A percentile compares a stretch with the other conserved stretches of the same genome.
phyloP scores from a whole-genome alignment of 2,888 invertebrate genomes.

The Lepidocyrtoides sp. region DNA sequence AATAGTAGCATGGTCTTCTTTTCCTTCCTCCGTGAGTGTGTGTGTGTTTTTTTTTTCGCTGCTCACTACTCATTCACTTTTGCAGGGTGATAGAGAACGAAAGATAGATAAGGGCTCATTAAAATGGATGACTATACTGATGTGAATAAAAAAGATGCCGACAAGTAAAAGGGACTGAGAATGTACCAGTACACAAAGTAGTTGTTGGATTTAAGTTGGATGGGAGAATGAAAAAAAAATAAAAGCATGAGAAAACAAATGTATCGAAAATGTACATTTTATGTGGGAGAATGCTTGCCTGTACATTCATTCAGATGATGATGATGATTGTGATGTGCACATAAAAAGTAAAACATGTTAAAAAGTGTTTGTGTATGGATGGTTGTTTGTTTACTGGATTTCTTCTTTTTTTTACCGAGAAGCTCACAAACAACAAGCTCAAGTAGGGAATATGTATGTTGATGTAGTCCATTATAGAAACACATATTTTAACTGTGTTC shows the following conservation, averaged over 20 bases:
- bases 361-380: constrained; percentile 39
- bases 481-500: neutral
- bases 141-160: neutral
- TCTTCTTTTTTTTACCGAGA: neutral
- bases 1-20: neutral
- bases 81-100: neutral
- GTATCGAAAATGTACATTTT: constrained; percentile 11
- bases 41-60: neutral
- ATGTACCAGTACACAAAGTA: neutral
- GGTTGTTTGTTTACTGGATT: constrained; percentile 9
- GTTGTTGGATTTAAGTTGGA: constrained; percentile 32
- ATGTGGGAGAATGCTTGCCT: constrained; percentile 14
- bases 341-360: constrained; percentile 25
- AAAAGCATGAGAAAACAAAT: constrained; percentile 53
- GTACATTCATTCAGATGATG: constrained; percentile 4
- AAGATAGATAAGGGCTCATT: constrained; percentile 76
- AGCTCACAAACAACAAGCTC: no score
- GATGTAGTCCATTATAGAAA: constrained; percentile 39
- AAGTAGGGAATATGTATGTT: constrained; percentile 41
- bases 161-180: neutral
- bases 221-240: constrained; percentile 27
- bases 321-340: constrained; percentile 15
- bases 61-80: constrained; percentile 9
- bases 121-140: constrained; percentile 72
- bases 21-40: neutral